Base-by-base conservation (phyloP, 2,113 vertebrate genomes). In the Trichechus manatus region DNA sequence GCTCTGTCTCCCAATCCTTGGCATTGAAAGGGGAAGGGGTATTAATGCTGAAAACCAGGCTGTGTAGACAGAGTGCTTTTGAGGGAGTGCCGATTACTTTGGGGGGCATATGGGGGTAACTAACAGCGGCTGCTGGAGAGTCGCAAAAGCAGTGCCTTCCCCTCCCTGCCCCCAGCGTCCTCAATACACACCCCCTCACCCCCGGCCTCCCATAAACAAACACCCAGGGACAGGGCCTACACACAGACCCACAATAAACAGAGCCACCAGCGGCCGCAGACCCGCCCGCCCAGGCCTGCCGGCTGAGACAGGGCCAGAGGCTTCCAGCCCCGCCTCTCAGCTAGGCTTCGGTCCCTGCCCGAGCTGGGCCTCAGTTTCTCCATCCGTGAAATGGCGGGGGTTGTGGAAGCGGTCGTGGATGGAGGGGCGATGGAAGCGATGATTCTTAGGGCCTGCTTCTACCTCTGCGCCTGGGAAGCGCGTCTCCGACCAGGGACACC, bases 161-260 rank as follows among this genome's bases (percentile, higher is more conserved):
- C 70, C n/a, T 19, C n/a, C 75, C 59, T 47, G 1, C 78, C 82
- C 17, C n/a, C 29, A 29, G 50, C 25, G n/a, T n/a, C 63, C 87
- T 70, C 70, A 6, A 3, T 6, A 78, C 89, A 6, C 36, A 77
- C 74, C 20, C 85, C 93, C 86, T 91, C 75, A 68, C 79, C 89
- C 9, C 36, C 13, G 15, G 13, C 72, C 72, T 93, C 74, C 85
- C 95, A 29, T 84, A 87, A 96, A 94, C 93, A 97, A 97, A 96
- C 91, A 96, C 63, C 44, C 86, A 44, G 95, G 95, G 93, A 96
- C 95, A 91, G n/a, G 70, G 96, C 56, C 94, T 89, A 8, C 95
- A 56, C 88, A 50, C 91, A 77, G 95, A 64, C 96, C 89, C 89
- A 68, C 89, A 88, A 91, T 53, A 92, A 94, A 92, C 75, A 50